These are phyloP conservation scores for Sympetrum striolatum DNA, from an alignment of 2,888 invertebrate species.

Conservation along the genomic window DNA sequence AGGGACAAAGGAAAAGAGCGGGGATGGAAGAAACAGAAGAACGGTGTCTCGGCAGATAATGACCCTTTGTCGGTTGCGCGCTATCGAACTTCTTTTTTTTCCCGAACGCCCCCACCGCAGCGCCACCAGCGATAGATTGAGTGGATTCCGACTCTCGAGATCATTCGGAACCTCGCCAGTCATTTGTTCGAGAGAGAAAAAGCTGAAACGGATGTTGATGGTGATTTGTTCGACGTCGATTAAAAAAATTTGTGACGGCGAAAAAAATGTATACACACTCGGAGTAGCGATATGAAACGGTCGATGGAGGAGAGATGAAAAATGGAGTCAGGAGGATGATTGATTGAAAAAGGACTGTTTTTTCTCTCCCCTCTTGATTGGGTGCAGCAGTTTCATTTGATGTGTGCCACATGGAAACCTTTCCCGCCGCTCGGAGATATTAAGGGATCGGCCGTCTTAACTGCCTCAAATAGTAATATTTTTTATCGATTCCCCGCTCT, in stretches of 20 bases:
- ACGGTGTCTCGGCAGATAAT: neutral
- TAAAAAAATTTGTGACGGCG: conserved; percentile 29
- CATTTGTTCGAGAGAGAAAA: conserved; percentile 27
- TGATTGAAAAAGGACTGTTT: conserved; percentile 28
- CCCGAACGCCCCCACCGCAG: neutral
- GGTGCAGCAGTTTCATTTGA: conserved; percentile 35
- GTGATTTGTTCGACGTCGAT: conserved; percentile 41
- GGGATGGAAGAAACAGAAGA: neutral
- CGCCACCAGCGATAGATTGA: conserved; percentile 26
- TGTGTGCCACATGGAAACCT: conserved; percentile 29
- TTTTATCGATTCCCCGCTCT: neutral
- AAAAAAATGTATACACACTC: conserved; percentile 19
- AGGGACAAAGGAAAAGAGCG: neutral
- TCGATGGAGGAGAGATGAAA: conserved; percentile 39
- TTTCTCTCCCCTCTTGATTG: conserved; percentile 33
- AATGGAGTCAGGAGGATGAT: conserved; percentile 20
- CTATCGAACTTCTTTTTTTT: conserved; percentile 16
- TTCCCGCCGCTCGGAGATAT: neutral
- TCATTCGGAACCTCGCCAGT: conserved; percentile 22
- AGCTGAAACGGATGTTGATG: conserved; percentile 35
- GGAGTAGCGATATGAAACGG: conserved; percentile 39
- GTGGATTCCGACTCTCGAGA: conserved; percentile 13
- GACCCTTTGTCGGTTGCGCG: conserved; percentile 29
- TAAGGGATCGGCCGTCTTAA: neutral
- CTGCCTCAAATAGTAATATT: neutral